A percentile compares a stretch with the other conserved stretches of the same genome.
Conservation (phyloP, 1,140 invertebrate genomes). For the Drosophila sp. region DNA sequence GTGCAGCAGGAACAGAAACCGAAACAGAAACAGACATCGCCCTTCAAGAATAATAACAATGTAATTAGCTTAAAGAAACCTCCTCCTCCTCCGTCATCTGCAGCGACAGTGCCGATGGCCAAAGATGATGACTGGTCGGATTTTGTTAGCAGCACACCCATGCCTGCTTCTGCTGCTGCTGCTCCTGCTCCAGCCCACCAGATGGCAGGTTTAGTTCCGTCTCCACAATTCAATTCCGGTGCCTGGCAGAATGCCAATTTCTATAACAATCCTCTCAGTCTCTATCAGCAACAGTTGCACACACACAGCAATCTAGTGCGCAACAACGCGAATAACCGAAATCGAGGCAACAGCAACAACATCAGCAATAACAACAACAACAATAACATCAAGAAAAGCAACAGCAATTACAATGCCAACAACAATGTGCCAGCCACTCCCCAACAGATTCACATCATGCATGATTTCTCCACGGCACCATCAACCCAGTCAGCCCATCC, state of each 20-base stretch:
- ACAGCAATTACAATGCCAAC: constrained; percentile 47
- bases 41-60: constrained; percentile 49
- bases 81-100: constrained; percentile 6
- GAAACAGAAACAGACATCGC: constrained; percentile 28
- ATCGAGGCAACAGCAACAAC: not conserved
- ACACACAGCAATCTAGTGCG: constrained; percentile 65
- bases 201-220: not conserved
- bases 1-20: constrained; percentile 53
- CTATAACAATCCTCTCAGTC: constrained; percentile 78
- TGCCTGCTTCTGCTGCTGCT: constrained; percentile 23
- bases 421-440: constrained; percentile 53
- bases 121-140: constrained; percentile 87
- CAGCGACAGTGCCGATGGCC: constrained; percentile 3
- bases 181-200: constrained; percentile 31
- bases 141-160: constrained; percentile 85
- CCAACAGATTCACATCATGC: constrained; percentile 80
- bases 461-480: constrained; percentile 76
- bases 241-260: constrained; percentile 81
- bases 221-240: constrained; percentile 75
- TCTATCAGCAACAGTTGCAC: constrained; percentile 63
- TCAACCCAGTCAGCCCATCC: constrained; percentile 31
- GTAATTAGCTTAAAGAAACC: constrained; percentile 32
- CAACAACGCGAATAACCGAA: constrained; percentile 8
- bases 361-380: constrained; percentile 17
- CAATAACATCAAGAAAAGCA: constrained; percentile 28